Conservation (phyloP, 2,888 invertebrate genomes). For the Augochlorella aurata region DNA sequence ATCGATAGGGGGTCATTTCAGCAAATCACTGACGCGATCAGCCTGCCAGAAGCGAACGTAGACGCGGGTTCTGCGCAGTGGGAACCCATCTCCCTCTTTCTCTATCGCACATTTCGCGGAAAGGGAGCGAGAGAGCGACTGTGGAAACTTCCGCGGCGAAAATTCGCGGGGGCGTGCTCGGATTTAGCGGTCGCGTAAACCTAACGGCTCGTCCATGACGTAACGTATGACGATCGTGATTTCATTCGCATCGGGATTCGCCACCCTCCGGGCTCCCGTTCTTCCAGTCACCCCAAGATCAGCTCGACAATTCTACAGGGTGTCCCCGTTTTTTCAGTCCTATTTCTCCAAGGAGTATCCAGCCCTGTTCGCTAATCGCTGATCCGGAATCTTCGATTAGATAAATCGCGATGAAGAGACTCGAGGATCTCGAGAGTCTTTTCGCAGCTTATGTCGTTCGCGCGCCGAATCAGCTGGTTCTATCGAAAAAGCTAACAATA, state of each 20-base stretch:
- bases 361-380: neutral
- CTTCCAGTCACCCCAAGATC: neutral
- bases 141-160: slow-evolving; percentile 45
- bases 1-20: slow-evolving; percentile 12
- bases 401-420: neutral
- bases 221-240: slow-evolving; percentile 36
- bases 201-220: slow-evolving; percentile 29
- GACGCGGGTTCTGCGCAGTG: slow-evolving; percentile 35
- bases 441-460: too few relatives aligned
- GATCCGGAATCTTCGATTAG: neutral
- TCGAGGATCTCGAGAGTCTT: neutral
- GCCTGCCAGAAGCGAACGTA: neutral
- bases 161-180: slow-evolving; percentile 15
- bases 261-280: slow-evolving; percentile 11
- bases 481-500: neutral
- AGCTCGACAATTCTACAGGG: neutral
- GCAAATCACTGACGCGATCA: slow-evolving; percentile 20
- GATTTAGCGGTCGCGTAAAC: slow-evolving; percentile 30
- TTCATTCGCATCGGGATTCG: slow-evolving; percentile 16
- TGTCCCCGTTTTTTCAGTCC: neutral
- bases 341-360: neutral
- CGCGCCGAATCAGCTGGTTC: neutral
- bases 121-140: neutral
- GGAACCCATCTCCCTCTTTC: neutral
- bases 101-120: neutral